A percentile compares a stretch with the other conserved stretches of the same genome.
These are phyloP conservation scores for Drosophila meridiana DNA, from an alignment of 2,888 invertebrate species.

Conservation along the genomic window DNA sequence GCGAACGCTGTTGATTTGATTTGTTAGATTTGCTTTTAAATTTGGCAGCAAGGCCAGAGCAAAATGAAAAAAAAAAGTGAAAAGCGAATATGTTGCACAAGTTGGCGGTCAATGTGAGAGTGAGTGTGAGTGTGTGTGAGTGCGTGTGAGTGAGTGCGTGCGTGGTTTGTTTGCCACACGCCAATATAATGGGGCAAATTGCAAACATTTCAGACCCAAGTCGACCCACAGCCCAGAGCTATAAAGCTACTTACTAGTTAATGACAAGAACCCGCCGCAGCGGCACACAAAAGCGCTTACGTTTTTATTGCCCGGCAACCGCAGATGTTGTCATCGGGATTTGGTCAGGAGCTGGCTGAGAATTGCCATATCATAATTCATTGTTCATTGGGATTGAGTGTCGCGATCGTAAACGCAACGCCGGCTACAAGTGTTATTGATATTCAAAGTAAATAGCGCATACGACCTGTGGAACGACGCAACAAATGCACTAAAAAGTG, in stretches of 20 bases:
- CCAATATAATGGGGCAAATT: constrained; percentile 32
- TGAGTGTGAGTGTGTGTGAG: background rate
- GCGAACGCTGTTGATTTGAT: constrained; percentile 57
- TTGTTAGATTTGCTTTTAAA: constrained; percentile 69
- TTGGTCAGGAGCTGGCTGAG: constrained; percentile 11
- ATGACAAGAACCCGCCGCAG: constrained; percentile 37
- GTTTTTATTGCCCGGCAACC: constrained; percentile 64
- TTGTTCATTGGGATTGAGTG: constrained; percentile 53
- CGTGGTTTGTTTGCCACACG: constrained; percentile 14
- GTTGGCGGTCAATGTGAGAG: constrained; percentile 19
- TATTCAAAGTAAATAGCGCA: constrained; percentile 53
- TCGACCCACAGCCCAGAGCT: constrained; percentile 19
- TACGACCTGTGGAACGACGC: constrained; percentile 30
- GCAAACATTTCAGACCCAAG: constrained; percentile 7
- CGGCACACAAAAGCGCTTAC: constrained; percentile 14
- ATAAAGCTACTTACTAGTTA: constrained; percentile 59
- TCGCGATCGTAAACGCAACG: constrained; percentile 36
- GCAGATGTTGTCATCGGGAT: constrained; percentile 39
- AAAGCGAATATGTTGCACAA: constrained; percentile 46
- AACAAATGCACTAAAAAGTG: background rate
- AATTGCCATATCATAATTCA: constrained; percentile 51
- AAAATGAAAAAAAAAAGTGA: constrained; percentile 32
- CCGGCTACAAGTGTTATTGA: constrained; percentile 45
- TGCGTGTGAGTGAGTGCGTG: background rate
- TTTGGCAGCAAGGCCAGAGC: constrained; percentile 60